Percentiles rank a stretch among this genome's conserved stretches.
Evolutionary conservation across 2,797 vertebrate genomes (phyloP).

Genomic region (Varecia variegata): DNA sequence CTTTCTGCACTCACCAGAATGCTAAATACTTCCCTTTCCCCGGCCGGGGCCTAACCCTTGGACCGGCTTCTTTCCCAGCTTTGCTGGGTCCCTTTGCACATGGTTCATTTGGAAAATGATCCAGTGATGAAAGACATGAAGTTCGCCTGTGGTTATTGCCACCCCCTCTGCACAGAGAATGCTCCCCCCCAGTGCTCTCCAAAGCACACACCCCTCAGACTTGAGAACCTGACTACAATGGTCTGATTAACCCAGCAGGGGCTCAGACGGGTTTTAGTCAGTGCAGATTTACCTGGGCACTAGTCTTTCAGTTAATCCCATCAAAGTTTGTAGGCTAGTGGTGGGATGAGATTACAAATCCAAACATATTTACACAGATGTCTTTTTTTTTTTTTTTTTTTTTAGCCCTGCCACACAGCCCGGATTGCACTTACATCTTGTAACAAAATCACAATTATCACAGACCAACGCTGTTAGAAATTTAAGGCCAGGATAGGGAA

Average conservation of each 20-base stretch:
- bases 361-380: constrained; percentile 75
- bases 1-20: neutral
- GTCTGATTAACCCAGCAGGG: constrained; percentile 8
- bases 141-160: neutral
- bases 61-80: constrained; percentile 17
- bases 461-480: constrained; percentile 69
- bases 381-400: constrained; percentile 64
- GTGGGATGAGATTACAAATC: constrained; percentile 73
- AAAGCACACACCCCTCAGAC: neutral
- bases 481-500: constrained; percentile 68
- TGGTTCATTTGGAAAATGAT: constrained; percentile 59
- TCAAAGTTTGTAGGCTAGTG: constrained; percentile 61
- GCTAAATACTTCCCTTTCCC: neutral
- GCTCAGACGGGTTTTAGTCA: constrained; percentile 44
- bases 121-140: constrained; percentile 51
- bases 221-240: neutral
- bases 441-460: constrained; percentile 77
- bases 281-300: constrained; percentile 44
- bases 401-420: constrained; percentile 44
- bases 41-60: neutral
- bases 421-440: constrained; percentile 67
- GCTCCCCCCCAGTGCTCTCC: neutral
- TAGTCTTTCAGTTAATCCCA: constrained; percentile 70
- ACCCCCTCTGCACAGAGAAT: neutral
- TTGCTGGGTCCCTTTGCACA: constrained; percentile 8